These are phyloP conservation scores for Eupithecia tripunctaria DNA, from an alignment of 2,888 invertebrate species.

Conservation along the genomic window DNA sequence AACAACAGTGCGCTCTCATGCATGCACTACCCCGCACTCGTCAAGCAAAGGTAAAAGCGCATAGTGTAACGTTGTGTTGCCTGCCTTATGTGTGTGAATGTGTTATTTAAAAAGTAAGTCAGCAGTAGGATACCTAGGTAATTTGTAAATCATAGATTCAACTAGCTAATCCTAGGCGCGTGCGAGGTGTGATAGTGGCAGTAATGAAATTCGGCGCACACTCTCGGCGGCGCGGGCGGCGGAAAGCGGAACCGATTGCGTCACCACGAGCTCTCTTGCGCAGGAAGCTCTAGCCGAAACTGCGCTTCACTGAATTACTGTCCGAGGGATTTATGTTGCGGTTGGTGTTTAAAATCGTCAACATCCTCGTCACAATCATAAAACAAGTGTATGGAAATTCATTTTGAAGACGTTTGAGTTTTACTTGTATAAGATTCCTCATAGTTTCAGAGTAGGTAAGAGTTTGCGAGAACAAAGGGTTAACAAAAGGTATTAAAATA, in stretches of 20 bases:
- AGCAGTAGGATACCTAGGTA: neutral
- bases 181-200: conserved; percentile 65
- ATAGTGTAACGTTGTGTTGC: no score
- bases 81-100: no score
- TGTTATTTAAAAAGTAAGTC: neutral
- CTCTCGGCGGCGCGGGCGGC: conserved; percentile 39
- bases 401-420: neutral
- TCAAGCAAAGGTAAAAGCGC: no score
- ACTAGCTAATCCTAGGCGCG: conserved; percentile 40
- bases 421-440: neutral
- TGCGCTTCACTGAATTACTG: conserved; percentile 3
- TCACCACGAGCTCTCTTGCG: conserved; percentile 53
- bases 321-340: conserved; percentile 2
- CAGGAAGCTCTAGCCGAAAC: conserved; percentile 18
- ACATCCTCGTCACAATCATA: neutral
- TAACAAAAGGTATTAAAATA: no score
- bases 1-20: no score
- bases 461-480: no score
- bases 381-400: neutral
- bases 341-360: neutral
- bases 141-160: neutral
- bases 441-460: neutral
- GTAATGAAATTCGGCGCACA: conserved; percentile 61
- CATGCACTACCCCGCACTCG: no score
- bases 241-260: conserved; percentile 72